Percentiles rank a stretch among this genome's conserved stretches.
phyloP scores from a whole-genome alignment of 1,140 invertebrate genomes.

The Scaptodrosophila lebanonensis region DNA sequence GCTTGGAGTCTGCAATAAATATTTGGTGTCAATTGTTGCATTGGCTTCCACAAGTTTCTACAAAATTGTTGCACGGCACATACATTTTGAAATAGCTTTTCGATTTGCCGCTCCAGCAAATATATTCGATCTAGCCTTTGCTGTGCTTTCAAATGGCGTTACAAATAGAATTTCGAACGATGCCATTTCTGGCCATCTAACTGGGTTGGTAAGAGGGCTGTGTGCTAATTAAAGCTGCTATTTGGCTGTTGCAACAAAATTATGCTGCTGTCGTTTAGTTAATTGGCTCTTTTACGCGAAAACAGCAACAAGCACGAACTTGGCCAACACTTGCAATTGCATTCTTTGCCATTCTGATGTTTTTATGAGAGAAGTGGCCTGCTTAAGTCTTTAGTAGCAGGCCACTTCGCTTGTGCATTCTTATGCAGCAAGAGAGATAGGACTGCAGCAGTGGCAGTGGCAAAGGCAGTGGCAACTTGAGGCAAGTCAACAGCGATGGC shows the following conservation, averaged over 20 bases:
- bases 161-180: too few relatives aligned
- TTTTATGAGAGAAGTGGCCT: conserved; percentile 63
- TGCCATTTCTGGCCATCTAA: too few relatives aligned
- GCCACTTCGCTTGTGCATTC: conserved; percentile 65
- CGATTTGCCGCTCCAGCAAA: not conserved
- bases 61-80: too few relatives aligned
- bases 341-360: conserved; percentile 52
- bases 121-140: conserved; percentile 39
- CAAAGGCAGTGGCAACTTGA: conserved; percentile 13
- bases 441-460: too few relatives aligned
- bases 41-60: too few relatives aligned
- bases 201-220: too few relatives aligned
- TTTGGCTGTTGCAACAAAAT: conserved; percentile 11
- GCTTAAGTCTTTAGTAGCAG: conserved; percentile 58
- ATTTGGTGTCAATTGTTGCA: too few relatives aligned
- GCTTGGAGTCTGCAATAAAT: too few relatives aligned
- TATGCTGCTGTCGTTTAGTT: conserved; percentile 5
- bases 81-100: not conserved
- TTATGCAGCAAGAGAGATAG: conserved; percentile 16
- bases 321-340: conserved; percentile 67
- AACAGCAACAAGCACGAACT: conserved; percentile 50
- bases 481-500: conserved; percentile 19
- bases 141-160: too few relatives aligned
- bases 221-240: conserved; percentile 13
- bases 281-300: conserved; percentile 10